Evolutionary conservation across 2,888 invertebrate genomes (phyloP).

Genomic region (Lacanobia oleracea): DNA sequence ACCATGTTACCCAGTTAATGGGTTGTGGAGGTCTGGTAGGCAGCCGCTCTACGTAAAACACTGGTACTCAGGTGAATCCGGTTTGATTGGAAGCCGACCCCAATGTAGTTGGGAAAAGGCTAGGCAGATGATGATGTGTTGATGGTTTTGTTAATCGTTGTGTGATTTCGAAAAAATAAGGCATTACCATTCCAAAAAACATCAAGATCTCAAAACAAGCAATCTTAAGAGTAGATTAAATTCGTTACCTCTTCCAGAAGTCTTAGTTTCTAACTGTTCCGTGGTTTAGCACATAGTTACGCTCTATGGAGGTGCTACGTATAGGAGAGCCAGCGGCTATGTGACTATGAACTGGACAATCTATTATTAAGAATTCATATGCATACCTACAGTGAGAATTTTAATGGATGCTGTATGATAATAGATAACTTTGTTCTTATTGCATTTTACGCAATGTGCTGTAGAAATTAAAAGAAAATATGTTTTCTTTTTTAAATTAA

Average conservation of each 20-base stretch:
- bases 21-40: too few species aligned
- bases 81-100: too few species aligned
- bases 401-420: slow-evolving; percentile 55
- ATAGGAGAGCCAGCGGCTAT: slow-evolving; percentile 49
- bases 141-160: too few species aligned
- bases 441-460: slow-evolving; percentile 7
- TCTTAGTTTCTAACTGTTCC: slow-evolving; percentile 49
- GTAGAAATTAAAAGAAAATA: neutral
- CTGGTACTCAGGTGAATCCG: too few species aligned
- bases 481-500: neutral
- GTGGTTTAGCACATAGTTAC: slow-evolving; percentile 57
- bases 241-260: slow-evolving; percentile 48
- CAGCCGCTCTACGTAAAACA: too few species aligned
- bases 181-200: too few species aligned
- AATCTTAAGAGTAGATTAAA: neutral
- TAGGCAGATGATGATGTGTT: too few species aligned
- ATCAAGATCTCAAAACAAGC: neutral
- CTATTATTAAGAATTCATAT: slow-evolving; percentile 64
- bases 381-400: slow-evolving; percentile 47
- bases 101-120: too few species aligned
- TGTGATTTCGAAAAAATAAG: too few species aligned
- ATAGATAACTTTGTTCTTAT: slow-evolving; percentile 31
- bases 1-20: too few species aligned
- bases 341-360: slow-evolving; percentile 62
- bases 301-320: slow-evolving; percentile 49